Base-by-base conservation (phyloP, 2,888 invertebrate species). In the Chrysolina oricalcia region DNA sequence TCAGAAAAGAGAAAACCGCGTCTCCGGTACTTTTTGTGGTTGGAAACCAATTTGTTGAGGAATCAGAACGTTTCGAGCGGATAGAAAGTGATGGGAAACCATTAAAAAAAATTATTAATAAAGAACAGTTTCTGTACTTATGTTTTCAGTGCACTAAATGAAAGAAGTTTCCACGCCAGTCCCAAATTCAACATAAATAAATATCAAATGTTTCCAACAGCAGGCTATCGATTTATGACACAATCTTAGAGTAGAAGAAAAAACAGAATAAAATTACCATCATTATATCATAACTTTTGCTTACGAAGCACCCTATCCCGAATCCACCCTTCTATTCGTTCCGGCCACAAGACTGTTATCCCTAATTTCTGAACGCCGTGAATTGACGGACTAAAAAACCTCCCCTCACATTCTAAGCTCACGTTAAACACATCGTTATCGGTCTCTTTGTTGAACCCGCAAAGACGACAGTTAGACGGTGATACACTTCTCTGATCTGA, bases 361-460 rank as follows among this genome's bases (percentile, higher is more conserved):
- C 75, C 76, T 76, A 73, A 79, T 77, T 76, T 50, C 62, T 56
- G 59, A 65, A 46, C 70, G 64, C 72, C 74, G 75, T 82, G 81
- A 82, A 82, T 79, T 77, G 68, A 64, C 46, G 35, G 74, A 67
- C 73, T 78, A 81, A 83, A 83, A 83, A 83, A 78, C 73, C 72
- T 68, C 77, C 80, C 78, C 72, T 82, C 85, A 83, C 85, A 85
- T 80, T 86, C 86, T 85, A 82, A 83, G 78, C 80, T 72, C 77
- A 75, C 81, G 82, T 84, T 86, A 87, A 86, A 85, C 85, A 83
- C 86, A 81, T 86, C 86, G 85, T 86, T 86, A 85, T 83, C 82
- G 83, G 83, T 83, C 85, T 86, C 86, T 86, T 86, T 85, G 85
- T 85, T 85, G 85, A 85, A 83, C 85, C 77, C 83, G 75, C 82